Evolutionary conservation across 2,113 vertebrate species (phyloP).

Genomic region (Gopherus flavomarginatus): DNA sequence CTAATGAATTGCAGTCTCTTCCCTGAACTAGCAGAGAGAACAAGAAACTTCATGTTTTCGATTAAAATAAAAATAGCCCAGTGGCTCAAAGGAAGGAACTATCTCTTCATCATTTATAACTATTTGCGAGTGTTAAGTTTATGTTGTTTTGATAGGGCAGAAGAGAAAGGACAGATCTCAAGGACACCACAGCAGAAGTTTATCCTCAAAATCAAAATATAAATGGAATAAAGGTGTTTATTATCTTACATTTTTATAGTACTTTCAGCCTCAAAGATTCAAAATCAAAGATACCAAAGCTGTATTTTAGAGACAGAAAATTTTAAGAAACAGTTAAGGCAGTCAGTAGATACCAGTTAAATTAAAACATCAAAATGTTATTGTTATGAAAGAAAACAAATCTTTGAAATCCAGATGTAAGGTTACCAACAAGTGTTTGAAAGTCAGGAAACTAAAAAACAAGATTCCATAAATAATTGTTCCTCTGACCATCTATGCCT

Average conservation of each 20-base stretch:
- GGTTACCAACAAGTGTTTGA: background rate
- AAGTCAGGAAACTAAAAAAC: background rate
- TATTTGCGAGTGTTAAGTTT: background rate
- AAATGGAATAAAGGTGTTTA: background rate
- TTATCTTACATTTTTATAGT: background rate
- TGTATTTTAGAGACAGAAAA: background rate
- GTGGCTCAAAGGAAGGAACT: background rate
- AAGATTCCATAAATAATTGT: background rate
- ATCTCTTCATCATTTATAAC: background rate
- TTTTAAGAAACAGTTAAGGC: background rate
- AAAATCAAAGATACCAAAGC: rapidly evolving
- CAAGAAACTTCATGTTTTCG: background rate
- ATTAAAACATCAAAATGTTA: background rate
- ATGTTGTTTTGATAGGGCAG: background rate
- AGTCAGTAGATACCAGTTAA: background rate
- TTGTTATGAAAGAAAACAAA: background rate
- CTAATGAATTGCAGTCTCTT: background rate
- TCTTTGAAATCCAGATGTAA: background rate
- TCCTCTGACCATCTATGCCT: background rate
- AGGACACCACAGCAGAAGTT: background rate
- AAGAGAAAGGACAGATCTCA: background rate
- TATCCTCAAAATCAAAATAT: background rate
- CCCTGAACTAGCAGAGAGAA: background rate
- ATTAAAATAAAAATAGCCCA: background rate
- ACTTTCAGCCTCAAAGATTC: background rate